A percentile compares a stretch with the other conserved stretches of the same genome.
phyloP scores from a whole-genome alignment of 2,113 vertebrate genomes.

The Brienomyrus longianalis region DNA sequence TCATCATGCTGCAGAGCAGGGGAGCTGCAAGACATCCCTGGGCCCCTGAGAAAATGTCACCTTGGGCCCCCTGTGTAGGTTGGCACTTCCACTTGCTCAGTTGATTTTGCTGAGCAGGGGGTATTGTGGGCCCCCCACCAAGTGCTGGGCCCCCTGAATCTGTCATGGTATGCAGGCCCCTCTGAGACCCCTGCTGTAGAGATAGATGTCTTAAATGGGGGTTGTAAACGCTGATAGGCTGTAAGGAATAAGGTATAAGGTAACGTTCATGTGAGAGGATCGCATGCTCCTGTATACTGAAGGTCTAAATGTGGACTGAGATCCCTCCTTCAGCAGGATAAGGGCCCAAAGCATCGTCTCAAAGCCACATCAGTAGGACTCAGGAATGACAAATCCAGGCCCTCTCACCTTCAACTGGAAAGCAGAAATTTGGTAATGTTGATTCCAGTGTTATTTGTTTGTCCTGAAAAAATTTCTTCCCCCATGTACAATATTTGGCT shows the following conservation, averaged over 20 bases:
- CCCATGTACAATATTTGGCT: not conserved
- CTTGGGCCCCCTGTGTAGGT: not conserved
- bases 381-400: not conserved
- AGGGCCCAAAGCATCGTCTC: not conserved
- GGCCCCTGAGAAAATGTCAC: not conserved
- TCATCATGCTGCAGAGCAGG: not conserved
- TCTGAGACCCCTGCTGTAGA: not conserved
- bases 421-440: not conserved
- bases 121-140: not conserved
- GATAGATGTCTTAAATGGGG: not conserved
- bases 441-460: not conserved
- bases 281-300: not conserved
- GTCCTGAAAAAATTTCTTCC: not conserved
- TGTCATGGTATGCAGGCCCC: not conserved
- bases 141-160: not conserved
- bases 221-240: not conserved
- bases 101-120: not conserved
- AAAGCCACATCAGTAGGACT: not conserved
- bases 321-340: not conserved
- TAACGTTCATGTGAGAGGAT: not conserved
- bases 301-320: too few species aligned
- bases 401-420: not conserved
- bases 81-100: not conserved
- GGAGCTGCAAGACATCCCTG: not conserved
- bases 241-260: not conserved